A percentile compares a stretch with the other conserved stretches of the same genome.
Conservation (phyloP, 2,888 invertebrate genomes). For the Ophioninae sp. region DNA sequence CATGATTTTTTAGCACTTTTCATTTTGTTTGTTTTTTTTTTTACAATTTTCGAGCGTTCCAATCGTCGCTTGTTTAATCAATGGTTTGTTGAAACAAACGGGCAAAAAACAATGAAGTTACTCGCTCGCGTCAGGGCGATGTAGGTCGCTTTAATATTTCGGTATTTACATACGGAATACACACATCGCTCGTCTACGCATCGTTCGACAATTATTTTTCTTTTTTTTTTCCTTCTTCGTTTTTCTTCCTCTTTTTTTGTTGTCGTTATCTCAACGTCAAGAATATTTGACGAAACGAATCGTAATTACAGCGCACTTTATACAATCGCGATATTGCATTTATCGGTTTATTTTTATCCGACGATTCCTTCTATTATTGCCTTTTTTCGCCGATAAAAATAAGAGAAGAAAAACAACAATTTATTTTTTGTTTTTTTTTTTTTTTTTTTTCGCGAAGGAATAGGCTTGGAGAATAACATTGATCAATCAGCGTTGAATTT, state of each 20-base stretch:
- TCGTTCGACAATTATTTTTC: slow-evolving; percentile 14
- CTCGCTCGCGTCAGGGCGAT: slow-evolving; percentile 32
- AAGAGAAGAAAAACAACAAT: slow-evolving; percentile 30
- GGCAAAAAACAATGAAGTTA: slow-evolving; percentile 43
- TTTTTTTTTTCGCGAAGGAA: too few relatives aligned
- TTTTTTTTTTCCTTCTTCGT: neutral
- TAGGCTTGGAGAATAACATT: slow-evolving; percentile 10
- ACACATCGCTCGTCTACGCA: slow-evolving; percentile 40
- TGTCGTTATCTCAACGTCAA: slow-evolving; percentile 8
- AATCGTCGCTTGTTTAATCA: slow-evolving; percentile 57
- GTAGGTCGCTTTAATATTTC: slow-evolving; percentile 40
- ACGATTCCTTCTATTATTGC: neutral
- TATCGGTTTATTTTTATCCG: neutral
- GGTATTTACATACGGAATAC: slow-evolving; percentile 58
- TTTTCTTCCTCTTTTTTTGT: too few relatives aligned
- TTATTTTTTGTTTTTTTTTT: too few relatives aligned
- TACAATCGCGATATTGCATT: slow-evolving; percentile 30
- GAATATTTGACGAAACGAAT: slow-evolving; percentile 17
- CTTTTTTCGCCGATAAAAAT: neutral
- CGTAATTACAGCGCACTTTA: slow-evolving; percentile 39
- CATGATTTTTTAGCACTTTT: slow-evolving; percentile 37
- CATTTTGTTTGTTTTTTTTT: slow-evolving; percentile 3
- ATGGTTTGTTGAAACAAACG: slow-evolving; percentile 45
- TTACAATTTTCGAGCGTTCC: slow-evolving; percentile 62
- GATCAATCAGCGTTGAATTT: slow-evolving; percentile 40